Percentiles rank a stretch among this genome's conserved stretches.
Conservation (phyloP, 2,888 invertebrate genomes). For the Drosophila buzzatii region DNA sequence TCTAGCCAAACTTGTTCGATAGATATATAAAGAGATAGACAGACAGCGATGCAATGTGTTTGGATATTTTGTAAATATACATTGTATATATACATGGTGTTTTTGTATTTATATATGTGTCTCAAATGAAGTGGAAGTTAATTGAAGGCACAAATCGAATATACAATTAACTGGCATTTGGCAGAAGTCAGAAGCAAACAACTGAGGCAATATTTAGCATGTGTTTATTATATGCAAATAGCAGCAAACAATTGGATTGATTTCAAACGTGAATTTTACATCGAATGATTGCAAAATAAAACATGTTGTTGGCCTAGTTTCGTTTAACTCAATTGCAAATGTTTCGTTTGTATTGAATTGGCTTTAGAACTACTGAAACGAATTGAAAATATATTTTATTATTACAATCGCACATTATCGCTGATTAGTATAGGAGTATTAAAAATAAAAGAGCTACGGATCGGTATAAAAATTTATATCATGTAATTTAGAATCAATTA, state of each 20-base stretch:
- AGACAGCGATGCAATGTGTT: background rate
- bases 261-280: background rate
- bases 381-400: too few species aligned
- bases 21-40: too few species aligned
- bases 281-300: background rate
- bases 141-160: slow-evolving; percentile 3
- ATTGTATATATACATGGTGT: background rate
- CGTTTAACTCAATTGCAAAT: background rate
- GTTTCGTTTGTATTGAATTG: too few species aligned
- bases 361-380: too few species aligned
- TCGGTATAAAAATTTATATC: too few species aligned
- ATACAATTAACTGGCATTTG: slow-evolving; percentile 2
- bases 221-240: slow-evolving; percentile 1
- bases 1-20: background rate
- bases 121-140: background rate
- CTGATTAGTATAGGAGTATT: too few species aligned
- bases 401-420: too few species aligned
- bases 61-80: background rate
- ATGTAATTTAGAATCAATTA: too few species aligned
- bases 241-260: background rate
- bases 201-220: background rate
- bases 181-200: slow-evolving; percentile 1
- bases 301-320: too few species aligned
- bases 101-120: background rate
- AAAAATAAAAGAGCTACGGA: too few species aligned